These are phyloP conservation scores for Thripadectes ignobilis DNA, from an alignment of 2,797 vertebrate species.

Conservation along the genomic window DNA sequence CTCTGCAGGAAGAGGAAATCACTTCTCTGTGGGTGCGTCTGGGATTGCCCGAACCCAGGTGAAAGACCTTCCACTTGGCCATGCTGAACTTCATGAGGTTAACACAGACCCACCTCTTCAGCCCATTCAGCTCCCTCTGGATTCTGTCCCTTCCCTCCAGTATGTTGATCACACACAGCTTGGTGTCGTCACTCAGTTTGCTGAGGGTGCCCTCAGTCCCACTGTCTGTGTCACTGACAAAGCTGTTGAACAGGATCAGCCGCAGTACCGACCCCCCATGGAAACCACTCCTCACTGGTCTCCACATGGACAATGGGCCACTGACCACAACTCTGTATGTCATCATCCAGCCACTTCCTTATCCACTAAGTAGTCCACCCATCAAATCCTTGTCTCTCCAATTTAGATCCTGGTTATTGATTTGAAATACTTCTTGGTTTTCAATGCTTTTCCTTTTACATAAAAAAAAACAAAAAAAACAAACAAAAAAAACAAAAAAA, in stretches of 20 bases:
- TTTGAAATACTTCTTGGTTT: not conserved
- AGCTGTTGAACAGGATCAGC: not conserved
- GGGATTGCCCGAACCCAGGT: too few relatives aligned
- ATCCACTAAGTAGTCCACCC: not conserved
- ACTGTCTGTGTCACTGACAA: not conserved
- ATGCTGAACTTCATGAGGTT: too few relatives aligned
- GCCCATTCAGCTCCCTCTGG: not conserved
- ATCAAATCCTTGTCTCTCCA: not conserved
- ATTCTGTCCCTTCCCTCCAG: not conserved
- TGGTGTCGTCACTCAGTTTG: not conserved
- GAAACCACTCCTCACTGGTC: too few relatives aligned
- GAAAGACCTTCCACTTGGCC: too few relatives aligned
- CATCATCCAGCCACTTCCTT: not conserved
- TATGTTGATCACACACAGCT: not conserved
- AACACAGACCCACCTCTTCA: not conserved
- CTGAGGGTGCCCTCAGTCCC: not conserved
- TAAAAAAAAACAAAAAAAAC: not conserved
- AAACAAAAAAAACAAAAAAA: not conserved
- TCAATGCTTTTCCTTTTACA: not conserved
- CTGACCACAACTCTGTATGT: not conserved
- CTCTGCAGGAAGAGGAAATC: not conserved
- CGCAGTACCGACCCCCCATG: too few relatives aligned
- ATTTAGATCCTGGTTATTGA: not conserved
- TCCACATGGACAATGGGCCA: not conserved
- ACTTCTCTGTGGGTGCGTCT: too few relatives aligned